Evolutionary conservation across 2,797 vertebrate species (phyloP).

Genomic region (Muscicapa striata): DNA sequence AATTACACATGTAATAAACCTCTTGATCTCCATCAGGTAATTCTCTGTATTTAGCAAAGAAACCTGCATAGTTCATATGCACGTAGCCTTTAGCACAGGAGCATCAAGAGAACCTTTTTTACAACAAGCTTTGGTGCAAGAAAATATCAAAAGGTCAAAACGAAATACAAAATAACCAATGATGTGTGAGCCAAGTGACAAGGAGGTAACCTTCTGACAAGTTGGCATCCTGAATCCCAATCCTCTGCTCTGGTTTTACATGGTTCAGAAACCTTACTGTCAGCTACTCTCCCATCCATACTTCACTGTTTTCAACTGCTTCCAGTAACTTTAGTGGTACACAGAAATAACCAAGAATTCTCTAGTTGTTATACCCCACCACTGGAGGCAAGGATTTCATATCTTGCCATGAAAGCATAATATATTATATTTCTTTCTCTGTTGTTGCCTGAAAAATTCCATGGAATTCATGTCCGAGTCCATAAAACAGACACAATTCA

Average conservation of each 20-base stretch:
- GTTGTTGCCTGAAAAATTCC: background rate
- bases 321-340: background rate
- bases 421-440: background rate
- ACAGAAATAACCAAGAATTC: background rate
- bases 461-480: background rate
- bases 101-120: background rate
- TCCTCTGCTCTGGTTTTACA: background rate
- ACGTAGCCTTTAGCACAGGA: background rate
- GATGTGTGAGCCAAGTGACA: background rate
- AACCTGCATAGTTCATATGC: background rate
- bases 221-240: fast-evolving
- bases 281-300: background rate
- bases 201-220: background rate
- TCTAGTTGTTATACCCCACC: background rate
- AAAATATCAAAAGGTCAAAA: background rate
- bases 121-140: background rate
- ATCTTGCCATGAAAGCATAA: background rate
- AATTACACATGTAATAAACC: background rate
- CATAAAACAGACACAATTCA: background rate
- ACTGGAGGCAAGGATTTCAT: background rate
- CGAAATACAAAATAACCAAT: background rate
- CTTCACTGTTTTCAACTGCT: background rate
- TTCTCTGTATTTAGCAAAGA: background rate
- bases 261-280: background rate
- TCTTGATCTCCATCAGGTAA: background rate